A percentile compares a stretch with the other conserved stretches of the same genome.
phyloP scores from a whole-genome alignment of 1,140 invertebrate genomes.

The Yoshiicerus persimilis region DNA sequence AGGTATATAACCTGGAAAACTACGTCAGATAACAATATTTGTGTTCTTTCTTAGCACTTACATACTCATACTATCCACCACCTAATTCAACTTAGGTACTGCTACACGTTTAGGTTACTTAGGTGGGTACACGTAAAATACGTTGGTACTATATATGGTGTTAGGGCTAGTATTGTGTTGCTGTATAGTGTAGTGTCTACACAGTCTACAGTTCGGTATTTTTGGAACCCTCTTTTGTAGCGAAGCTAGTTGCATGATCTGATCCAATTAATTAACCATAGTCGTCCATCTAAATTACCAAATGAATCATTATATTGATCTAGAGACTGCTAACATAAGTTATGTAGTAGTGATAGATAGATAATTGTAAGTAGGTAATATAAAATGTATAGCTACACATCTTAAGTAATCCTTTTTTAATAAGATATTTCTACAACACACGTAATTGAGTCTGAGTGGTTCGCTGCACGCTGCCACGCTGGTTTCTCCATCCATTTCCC shows the following conservation, averaged over 20 bases:
- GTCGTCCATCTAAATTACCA: slow-evolving; percentile 16
- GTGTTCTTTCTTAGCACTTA: too few relatives aligned
- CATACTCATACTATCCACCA: too few relatives aligned
- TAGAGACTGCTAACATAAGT: background rate
- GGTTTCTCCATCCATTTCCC: background rate
- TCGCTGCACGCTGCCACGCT: background rate
- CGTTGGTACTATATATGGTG: background rate
- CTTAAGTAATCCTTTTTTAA: background rate
- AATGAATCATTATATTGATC: slow-evolving; percentile 21
- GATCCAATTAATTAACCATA: background rate
- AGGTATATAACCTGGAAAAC: too few relatives aligned
- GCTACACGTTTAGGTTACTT: too few relatives aligned
- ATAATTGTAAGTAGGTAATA: background rate
- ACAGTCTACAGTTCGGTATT: too few relatives aligned
- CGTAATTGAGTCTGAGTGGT: background rate
- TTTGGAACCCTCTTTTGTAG: background rate
- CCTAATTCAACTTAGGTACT: too few relatives aligned
- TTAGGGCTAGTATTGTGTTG: background rate
- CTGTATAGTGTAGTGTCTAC: background rate
- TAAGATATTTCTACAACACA: background rate
- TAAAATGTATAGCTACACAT: background rate
- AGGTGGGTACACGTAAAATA: background rate
- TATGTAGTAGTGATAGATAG: background rate
- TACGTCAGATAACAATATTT: too few relatives aligned
- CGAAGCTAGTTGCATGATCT: background rate